Conservation (phyloP, 2,888 invertebrate species). For the Eledona agricola region DNA sequence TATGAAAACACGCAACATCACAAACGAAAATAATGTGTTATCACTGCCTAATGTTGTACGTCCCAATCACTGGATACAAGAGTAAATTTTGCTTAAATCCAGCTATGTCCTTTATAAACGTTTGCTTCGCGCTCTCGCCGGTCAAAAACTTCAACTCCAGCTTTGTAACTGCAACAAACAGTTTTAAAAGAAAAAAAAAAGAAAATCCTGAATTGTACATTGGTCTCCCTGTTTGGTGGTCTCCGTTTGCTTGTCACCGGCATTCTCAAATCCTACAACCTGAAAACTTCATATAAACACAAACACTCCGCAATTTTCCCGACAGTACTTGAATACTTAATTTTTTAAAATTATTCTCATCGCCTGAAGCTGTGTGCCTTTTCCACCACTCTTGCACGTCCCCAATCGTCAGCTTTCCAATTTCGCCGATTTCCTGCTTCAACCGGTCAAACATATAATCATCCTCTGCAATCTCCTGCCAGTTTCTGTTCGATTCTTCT, state of each 20-base stretch:
- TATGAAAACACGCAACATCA: too few relatives aligned
- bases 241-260: slow-evolving; percentile 1
- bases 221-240: background rate
- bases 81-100: slow-evolving; percentile 17
- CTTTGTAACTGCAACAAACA: slow-evolving; percentile 6
- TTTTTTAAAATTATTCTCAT: slow-evolving; percentile 59
- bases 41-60: too few relatives aligned
- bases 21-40: too few relatives aligned
- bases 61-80: slow-evolving; percentile 18
- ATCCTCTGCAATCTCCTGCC: slow-evolving; percentile 77
- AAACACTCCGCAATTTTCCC: background rate
- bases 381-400: slow-evolving; percentile 67
- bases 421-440: slow-evolving; percentile 71
- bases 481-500: slow-evolving; percentile 80
- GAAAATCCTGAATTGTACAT: background rate
- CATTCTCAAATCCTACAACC: slow-evolving; percentile 12
- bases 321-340: slow-evolving; percentile 70
- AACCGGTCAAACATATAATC: slow-evolving; percentile 82
- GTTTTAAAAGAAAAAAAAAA: background rate
- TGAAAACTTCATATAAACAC: slow-evolving; percentile 1
- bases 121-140: background rate
- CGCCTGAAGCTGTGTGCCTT: slow-evolving; percentile 57
- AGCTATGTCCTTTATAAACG: slow-evolving; percentile 4
- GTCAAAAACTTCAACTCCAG: slow-evolving; percentile 12
- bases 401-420: slow-evolving; percentile 63